These are phyloP conservation scores for Hydraecia micacea DNA, from an alignment of 2,888 invertebrate species.

Conservation along the genomic window DNA sequence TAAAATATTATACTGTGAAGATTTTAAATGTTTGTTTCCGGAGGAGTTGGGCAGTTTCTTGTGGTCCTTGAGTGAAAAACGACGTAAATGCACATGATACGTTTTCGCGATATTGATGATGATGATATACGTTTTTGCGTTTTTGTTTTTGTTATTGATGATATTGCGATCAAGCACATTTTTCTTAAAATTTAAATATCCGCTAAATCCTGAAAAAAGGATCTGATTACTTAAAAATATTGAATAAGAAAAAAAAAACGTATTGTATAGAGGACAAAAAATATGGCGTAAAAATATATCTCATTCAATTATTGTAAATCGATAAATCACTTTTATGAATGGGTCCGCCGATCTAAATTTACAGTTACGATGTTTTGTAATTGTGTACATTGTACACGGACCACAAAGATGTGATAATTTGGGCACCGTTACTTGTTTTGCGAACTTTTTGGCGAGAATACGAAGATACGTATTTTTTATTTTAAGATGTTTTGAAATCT, in stretches of 20 bases:
- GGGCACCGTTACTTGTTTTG: constrained; percentile 50
- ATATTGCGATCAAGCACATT: neutral
- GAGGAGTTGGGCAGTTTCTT: neutral
- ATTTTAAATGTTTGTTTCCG: neutral
- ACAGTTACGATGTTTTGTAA: constrained; percentile 54
- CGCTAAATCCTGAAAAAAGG: neutral
- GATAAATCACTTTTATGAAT: constrained; percentile 44
- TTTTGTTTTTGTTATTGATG: too few species aligned
- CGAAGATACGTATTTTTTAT: neutral
- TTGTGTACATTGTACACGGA: constrained; percentile 41
- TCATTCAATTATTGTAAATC: constrained; percentile 22
- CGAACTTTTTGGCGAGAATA: constrained; percentile 29
- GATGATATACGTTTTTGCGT: too few species aligned
- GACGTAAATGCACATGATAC: neutral
- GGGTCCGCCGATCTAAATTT: neutral
- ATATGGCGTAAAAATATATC: neutral
- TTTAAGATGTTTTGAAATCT: neutral
- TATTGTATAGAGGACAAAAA: neutral
- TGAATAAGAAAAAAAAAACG: neutral
- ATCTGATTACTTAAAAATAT: neutral
- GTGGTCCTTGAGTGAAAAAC: neutral
- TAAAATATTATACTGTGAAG: neutral
- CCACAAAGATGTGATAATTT: constrained; percentile 60
- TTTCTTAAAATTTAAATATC: neutral
- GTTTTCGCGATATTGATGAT: too few species aligned